These are phyloP conservation scores for Pogonomyrmex californicus DNA, from an alignment of 1,140 invertebrate genomes.

Conservation along the genomic window DNA sequence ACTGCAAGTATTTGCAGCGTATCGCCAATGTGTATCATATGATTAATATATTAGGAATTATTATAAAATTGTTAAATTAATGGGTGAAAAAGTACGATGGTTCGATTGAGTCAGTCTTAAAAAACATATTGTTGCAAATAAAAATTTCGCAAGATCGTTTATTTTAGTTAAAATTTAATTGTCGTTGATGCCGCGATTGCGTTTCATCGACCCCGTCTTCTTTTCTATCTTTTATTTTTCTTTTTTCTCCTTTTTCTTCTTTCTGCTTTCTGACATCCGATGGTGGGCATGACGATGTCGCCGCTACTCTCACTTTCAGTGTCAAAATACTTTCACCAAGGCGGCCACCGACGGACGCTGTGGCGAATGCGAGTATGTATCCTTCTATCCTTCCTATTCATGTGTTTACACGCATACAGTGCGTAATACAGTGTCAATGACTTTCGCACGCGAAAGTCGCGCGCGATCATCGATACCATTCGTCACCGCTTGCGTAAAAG, in stretches of 20 bases:
- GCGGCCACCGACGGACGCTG: slow-evolving; percentile 25
- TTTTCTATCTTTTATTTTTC: slow-evolving; percentile 21
- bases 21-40: neutral
- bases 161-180: neutral
- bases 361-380: slow-evolving; percentile 28
- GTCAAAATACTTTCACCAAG: slow-evolving; percentile 77
- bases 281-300: slow-evolving; percentile 34
- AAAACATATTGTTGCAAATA: neutral
- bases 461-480: slow-evolving; percentile 49
- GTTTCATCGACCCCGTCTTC: neutral
- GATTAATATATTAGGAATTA: neutral
- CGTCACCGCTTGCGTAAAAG: slow-evolving; percentile 56
- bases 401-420: slow-evolving; percentile 23
- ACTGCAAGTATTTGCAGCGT: neutral
- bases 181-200: neutral
- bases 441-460: slow-evolving; percentile 69
- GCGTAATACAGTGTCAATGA: slow-evolving; percentile 64
- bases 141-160: neutral
- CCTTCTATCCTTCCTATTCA: slow-evolving; percentile 50
- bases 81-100: neutral
- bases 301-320: slow-evolving; percentile 76
- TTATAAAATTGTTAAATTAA: neutral
- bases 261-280: neutral
- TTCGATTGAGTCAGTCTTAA: neutral
- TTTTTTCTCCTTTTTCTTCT: slow-evolving; percentile 22